Evolutionary conservation across 2,113 vertebrate genomes (phyloP).

Genomic region (Rhinogobius similis): DNA sequence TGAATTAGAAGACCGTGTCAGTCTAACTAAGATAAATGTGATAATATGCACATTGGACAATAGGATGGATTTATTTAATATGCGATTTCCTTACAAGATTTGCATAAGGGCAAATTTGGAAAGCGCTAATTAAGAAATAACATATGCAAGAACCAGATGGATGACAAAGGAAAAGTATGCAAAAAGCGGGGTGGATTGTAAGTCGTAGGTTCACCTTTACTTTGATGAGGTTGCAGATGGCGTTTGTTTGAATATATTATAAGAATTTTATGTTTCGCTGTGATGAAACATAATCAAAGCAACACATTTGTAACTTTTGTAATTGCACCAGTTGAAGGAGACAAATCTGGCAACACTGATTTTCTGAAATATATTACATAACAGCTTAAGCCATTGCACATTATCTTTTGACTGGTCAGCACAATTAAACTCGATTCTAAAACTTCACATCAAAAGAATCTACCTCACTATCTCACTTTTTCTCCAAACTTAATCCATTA

Average conservation of each 20-base stretch:
- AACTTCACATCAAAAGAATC: conserved; percentile 7
- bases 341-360: neutral
- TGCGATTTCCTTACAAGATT: neutral
- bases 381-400: neutral
- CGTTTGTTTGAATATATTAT: neutral
- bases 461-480: neutral
- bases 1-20: too few species aligned
- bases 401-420: neutral
- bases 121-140: neutral
- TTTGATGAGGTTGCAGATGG: neutral
- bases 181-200: neutral
- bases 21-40: too few species aligned
- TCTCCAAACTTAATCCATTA: neutral
- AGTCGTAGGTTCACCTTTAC: neutral
- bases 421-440: neutral
- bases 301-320: neutral
- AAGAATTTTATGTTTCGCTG: neutral
- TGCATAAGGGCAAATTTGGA: neutral
- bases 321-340: neutral
- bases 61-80: neutral
- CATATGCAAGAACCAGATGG: neutral
- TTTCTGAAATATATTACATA: neutral
- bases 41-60: too few species aligned
- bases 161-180: neutral
- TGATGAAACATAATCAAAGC: neutral